Evolutionary conservation across 2,888 invertebrate genomes (phyloP).

Genomic region (Ligdia adustata): DNA sequence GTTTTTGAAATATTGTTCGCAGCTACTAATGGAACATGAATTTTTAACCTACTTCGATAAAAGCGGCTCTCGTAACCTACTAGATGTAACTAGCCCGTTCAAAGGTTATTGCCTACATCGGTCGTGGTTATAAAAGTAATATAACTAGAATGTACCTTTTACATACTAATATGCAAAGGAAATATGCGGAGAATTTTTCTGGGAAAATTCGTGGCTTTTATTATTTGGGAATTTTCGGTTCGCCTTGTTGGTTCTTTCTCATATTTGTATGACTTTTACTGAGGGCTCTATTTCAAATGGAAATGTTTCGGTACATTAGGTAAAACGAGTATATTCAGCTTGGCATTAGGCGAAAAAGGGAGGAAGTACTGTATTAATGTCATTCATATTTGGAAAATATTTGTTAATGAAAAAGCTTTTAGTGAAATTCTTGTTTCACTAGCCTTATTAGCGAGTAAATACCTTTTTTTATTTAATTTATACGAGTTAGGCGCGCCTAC

Average conservation of each 20-base stretch:
- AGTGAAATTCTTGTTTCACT: no score
- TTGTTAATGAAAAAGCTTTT: no score
- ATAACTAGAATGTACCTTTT: constrained; percentile 3
- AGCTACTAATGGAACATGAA: constrained; percentile 52
- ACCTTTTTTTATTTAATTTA: no score
- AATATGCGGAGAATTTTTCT: constrained; percentile 7
- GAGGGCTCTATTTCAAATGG: neutral
- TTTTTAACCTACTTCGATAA: constrained; percentile 50
- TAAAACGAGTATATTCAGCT: no score
- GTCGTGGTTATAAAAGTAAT: constrained; percentile 20
- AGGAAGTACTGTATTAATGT: no score
- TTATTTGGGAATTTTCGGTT: constrained; percentile 4
- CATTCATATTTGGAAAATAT: no score
- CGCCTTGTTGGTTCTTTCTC: constrained; percentile 1
- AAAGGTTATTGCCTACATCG: constrained; percentile 23
- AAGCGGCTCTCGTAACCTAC: constrained; percentile 30
- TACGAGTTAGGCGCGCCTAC: no score
- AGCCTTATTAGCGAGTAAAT: no score
- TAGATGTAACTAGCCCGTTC: constrained; percentile 26
- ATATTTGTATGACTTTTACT: neutral
- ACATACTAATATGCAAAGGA: constrained; percentile 10
- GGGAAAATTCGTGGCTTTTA: constrained; percentile 2
- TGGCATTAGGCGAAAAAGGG: no score
- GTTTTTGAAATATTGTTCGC: constrained; percentile 57
- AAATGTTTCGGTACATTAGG: neutral